phyloP scores from a whole-genome alignment of 2,797 vertebrate species.

The Syngnathus rostellatus region DNA sequence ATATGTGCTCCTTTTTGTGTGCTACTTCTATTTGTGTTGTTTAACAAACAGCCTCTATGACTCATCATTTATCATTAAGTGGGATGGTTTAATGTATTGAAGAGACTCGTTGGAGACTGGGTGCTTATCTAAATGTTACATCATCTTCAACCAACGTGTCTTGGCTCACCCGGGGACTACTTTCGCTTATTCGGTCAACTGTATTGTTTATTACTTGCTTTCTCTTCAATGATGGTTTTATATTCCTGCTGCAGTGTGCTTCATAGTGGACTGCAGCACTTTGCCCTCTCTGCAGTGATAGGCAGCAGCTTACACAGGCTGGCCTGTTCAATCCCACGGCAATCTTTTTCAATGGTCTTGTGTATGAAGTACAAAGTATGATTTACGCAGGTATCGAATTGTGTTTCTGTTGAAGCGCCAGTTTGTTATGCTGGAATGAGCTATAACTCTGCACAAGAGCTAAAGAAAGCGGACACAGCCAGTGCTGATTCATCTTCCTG shows the following conservation, averaged over 20 bases:
- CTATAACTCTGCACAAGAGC: conserved; percentile 22
- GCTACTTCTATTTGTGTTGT: no score
- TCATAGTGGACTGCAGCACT: conserved; percentile 44
- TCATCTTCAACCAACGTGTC: conserved; percentile 3
- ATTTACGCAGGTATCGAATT: conserved; percentile 9
- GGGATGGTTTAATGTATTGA: no score
- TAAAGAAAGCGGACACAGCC: conserved; percentile 24
- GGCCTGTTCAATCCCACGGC: conserved; percentile 4
- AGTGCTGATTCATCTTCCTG: conserved; percentile 42
- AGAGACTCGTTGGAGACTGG: no score
- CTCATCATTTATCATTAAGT: no score
- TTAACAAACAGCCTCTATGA: no score
- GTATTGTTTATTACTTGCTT: not conserved
- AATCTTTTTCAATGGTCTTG: conserved; percentile 7
- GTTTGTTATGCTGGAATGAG: conserved; percentile 15
- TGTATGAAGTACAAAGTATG: conserved; percentile 2
- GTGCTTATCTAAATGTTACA: no score
- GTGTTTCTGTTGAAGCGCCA: conserved; percentile 17
- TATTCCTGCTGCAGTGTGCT: conserved; percentile 56
- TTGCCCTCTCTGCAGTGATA: conserved; percentile 38
- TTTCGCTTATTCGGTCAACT: not conserved
- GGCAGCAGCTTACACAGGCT: conserved; percentile 21
- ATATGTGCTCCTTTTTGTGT: no score
- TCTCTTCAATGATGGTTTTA: conserved; percentile 43
- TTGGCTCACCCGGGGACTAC: not conserved